Percentiles rank a stretch among this genome's conserved stretches.
phyloP scores from a whole-genome alignment of 2,888 invertebrate genomes.

The Tuta absoluta region DNA sequence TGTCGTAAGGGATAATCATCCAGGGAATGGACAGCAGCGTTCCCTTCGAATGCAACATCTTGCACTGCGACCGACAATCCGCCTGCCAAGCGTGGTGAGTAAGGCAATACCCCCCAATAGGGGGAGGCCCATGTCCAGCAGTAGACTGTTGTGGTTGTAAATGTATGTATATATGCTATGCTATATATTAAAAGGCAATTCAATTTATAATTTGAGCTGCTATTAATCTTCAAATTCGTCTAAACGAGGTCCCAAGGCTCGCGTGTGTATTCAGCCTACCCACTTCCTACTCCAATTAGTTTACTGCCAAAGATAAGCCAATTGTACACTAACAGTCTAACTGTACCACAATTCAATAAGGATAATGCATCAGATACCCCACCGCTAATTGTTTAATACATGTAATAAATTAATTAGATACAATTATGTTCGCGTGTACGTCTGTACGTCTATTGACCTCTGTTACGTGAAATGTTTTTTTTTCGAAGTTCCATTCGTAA shows the following conservation, averaged over 20 bases:
- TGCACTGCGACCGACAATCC: no score
- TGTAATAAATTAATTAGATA: slow-evolving; percentile 80
- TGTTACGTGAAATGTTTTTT: slow-evolving; percentile 50
- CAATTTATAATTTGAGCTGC: not conserved
- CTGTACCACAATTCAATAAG: slow-evolving; percentile 69
- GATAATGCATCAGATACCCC: slow-evolving; percentile 74
- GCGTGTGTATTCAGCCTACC: slow-evolving; percentile 53
- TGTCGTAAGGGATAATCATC: no score
- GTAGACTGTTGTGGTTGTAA: no score
- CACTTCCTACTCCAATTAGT: slow-evolving; percentile 58
- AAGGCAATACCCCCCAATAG: no score
- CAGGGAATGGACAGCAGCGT: no score
- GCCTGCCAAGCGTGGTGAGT: no score
- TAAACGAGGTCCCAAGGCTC: slow-evolving; percentile 36
- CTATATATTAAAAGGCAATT: not conserved
- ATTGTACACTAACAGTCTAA: slow-evolving; percentile 62
- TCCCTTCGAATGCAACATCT: no score
- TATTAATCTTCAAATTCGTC: not conserved
- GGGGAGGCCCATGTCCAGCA: no score
- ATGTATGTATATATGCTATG: no score
- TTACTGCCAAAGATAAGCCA: slow-evolving; percentile 76
- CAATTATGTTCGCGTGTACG: slow-evolving; percentile 75
- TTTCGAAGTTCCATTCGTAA: slow-evolving; percentile 57
- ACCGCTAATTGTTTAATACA: slow-evolving; percentile 78
- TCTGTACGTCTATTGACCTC: slow-evolving; percentile 56